Evolutionary conservation across 1,140 invertebrate genomes (phyloP), one percentile per base, ranked within the genome.

Genomic region (Zaprionus ornatus): DNA sequence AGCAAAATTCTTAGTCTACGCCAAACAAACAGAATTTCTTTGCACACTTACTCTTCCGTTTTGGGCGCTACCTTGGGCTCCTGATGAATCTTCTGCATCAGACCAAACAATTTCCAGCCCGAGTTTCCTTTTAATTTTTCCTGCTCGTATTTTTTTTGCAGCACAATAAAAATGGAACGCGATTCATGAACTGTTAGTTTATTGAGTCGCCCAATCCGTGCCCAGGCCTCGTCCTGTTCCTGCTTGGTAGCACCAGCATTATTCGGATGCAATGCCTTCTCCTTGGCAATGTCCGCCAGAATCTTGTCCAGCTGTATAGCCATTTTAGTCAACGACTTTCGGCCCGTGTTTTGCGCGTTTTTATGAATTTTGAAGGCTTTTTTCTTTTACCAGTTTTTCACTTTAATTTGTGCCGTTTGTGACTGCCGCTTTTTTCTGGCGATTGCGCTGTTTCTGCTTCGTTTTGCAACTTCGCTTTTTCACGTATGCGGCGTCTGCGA

Each of bases 261-360:
- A 65, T 91, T 91, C 4, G 91, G 91, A 77, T 91, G 91, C 60
- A 92, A 48, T 1, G 74, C 80, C 57, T 90, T 91, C 48, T 92
- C 91, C 59, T 91, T 83, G 19, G 91, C 75, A 55, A 92, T 92
- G 32, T 92, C 88, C 45, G 74, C 79, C 64, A 92, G 68, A 54
- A 92, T 92, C 73, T 92, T 92, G 23, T 92, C 91, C 60, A 92
- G 62, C 63, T 92, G 88, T 35, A 92, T 92, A 29, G 91, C 80
- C 91, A 92, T 92, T 65, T 83, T 92, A 57, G 79, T 90, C 82
- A 88, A 50, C 29, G 85, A 79, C 85, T 85, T 88, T 40, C 68
- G 85, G 52, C 78, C 75, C 48, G 52, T 48, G 25, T 64, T 69
- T 60, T 84, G 84, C 62, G 59, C 66, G 68, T 81, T 88, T 57